Conservation (phyloP, 2,888 invertebrate species). For the Anticlea derivata region DNA sequence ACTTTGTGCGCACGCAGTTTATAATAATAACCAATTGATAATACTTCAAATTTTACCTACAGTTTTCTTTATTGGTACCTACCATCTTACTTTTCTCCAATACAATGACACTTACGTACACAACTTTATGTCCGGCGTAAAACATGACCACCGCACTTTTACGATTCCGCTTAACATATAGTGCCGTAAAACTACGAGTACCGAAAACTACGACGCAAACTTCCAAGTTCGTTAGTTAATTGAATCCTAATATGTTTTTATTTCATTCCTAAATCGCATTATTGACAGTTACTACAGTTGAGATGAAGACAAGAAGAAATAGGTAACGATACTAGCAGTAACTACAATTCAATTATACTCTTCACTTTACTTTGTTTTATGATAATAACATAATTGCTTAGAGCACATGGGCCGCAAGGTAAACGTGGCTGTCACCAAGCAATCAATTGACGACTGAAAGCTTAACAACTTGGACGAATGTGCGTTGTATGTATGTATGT, state of each 20-base stretch:
- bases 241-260: slow-evolving; percentile 60
- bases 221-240: slow-evolving; percentile 72
- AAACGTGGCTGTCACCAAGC: too few relatives aligned
- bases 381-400: too few relatives aligned
- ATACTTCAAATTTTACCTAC: slow-evolving; percentile 35
- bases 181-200: slow-evolving; percentile 68
- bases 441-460: too few relatives aligned
- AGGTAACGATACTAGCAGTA: background rate
- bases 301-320: slow-evolving; percentile 10
- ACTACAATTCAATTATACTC: background rate
- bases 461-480: too few relatives aligned
- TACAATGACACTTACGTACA: slow-evolving; percentile 55
- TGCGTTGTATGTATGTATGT: too few relatives aligned
- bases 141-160: slow-evolving; percentile 71
- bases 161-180: slow-evolving; percentile 77
- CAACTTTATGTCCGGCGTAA: slow-evolving; percentile 71
- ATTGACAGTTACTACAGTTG: slow-evolving; percentile 36
- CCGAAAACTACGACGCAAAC: slow-evolving; percentile 66
- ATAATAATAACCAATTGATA: background rate
- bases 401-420: too few relatives aligned
- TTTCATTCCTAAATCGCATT: slow-evolving; percentile 48
- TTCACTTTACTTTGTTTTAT: background rate
- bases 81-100: slow-evolving; percentile 56
- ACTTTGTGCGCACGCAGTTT: too few relatives aligned
- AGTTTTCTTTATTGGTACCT: slow-evolving; percentile 57